These are phyloP conservation scores for Drosophila testacea DNA, from an alignment of 2,888 invertebrate species.

Conservation along the genomic window DNA sequence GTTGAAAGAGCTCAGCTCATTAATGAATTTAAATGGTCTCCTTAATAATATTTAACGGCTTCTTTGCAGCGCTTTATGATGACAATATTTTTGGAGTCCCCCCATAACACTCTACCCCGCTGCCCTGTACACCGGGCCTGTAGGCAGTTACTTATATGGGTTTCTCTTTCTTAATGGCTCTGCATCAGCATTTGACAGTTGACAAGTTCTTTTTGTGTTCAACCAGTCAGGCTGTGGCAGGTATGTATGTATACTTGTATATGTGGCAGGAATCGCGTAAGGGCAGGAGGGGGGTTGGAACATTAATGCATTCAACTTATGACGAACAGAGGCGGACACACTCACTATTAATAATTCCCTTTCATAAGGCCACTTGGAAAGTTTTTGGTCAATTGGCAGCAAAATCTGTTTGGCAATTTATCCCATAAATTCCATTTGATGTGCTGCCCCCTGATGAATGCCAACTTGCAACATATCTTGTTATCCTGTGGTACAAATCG, in stretches of 20 bases:
- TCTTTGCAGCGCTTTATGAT: constrained; percentile 84
- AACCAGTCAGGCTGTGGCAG: constrained; percentile 28
- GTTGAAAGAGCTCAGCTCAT: constrained; percentile 79
- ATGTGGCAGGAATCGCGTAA: not conserved
- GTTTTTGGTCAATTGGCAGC: constrained; percentile 46
- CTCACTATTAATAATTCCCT: constrained; percentile 81
- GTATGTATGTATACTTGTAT: not conserved
- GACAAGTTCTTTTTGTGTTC: constrained; percentile 77
- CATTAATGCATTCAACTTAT: constrained; percentile 67
- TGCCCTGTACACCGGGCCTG: not conserved
- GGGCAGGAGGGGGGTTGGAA: not conserved
- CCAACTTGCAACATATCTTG: constrained; percentile 20
- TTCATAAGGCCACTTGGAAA: constrained; percentile 56
- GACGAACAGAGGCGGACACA: constrained; percentile 45
- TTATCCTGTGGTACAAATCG: constrained; percentile 78
- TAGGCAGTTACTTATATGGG: constrained; percentile 62
- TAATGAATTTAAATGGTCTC: constrained; percentile 85
- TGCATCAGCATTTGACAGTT: constrained; percentile 78
- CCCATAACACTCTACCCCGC: constrained; percentile 5
- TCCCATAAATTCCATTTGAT: constrained; percentile 82
- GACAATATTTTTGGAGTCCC: constrained; percentile 80
- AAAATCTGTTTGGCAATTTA: constrained; percentile 73
- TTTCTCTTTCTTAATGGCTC: constrained; percentile 79
- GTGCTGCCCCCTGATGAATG: constrained; percentile 34
- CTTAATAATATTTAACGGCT: constrained; percentile 85